These are phyloP conservation scores for Myotis planiceps DNA, from an alignment of 2,797 vertebrate species.

Conservation along the genomic window DNA sequence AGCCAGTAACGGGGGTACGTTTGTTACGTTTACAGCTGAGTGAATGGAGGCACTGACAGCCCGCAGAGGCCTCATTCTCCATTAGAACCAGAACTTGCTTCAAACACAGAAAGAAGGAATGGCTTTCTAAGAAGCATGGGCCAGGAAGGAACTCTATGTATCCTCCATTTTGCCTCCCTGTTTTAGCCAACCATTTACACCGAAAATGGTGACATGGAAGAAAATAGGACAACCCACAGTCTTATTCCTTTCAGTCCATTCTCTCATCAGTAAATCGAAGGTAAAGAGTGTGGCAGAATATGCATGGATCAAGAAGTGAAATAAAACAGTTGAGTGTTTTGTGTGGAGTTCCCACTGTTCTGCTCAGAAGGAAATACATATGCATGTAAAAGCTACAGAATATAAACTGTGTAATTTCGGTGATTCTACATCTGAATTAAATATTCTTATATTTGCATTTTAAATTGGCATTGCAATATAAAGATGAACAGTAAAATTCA, in stretches of 20 bases:
- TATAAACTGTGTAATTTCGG: background rate
- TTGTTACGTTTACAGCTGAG: background rate
- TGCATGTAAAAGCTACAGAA: background rate
- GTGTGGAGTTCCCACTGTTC: background rate
- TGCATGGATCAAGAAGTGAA: background rate
- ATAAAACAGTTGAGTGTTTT: background rate
- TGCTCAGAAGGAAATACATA: background rate
- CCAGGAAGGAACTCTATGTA: background rate
- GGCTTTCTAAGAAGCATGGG: conserved; percentile 3
- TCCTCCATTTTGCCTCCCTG: background rate
- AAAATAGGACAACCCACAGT: background rate
- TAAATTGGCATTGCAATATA: conserved; percentile 15
- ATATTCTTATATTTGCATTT: conserved; percentile 11
- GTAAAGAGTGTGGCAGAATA: background rate
- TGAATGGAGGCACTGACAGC: background rate
- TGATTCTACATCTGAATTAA: background rate
- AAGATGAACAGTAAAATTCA: background rate
- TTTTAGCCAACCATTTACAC: background rate
- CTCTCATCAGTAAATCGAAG: background rate
- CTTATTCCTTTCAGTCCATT: background rate
- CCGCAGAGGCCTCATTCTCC: background rate
- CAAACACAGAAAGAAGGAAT: background rate
- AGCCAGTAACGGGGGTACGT: background rate
- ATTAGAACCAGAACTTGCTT: background rate
- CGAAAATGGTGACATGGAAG: background rate